Evolutionary conservation across 2,888 invertebrate genomes (phyloP), one percentile per base, ranked within the genome.

Genomic region (Sylvicola fuscatus): DNA sequence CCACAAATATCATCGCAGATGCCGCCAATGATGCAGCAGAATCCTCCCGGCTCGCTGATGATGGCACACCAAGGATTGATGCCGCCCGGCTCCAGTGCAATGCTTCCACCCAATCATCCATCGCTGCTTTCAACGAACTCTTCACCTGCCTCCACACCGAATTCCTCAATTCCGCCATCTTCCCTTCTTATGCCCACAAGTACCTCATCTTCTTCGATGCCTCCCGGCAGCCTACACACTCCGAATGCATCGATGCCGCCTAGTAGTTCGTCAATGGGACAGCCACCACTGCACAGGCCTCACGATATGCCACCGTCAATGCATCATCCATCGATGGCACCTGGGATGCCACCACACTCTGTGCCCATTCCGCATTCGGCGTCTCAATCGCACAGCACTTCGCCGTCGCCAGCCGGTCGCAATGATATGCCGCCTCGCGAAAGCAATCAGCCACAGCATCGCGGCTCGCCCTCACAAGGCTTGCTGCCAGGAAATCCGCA

Each of bases 101-200:
- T 29, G 14, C 33, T 41, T 31, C 41, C 39, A 26, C 38, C 41
- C 26, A 42, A 41, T 38, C 49, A 49, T 42, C 49, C 49, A 14
- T 43, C 44, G 26, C 43, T 47, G 27, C 36, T 47, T 15, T 32
- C 54, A 4, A 49, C 52, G 3, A 43, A 38, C 21, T 29, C 42
- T 13, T 40, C 43, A 28, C 35, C 40, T 14, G 38, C 44, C 21
- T 21, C 21, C 4, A 21, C 21, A 21, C 21, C 21, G 5, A 21
- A 21, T 21, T 8, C 21, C 8, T 8, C 21, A 21, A 12, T 45
- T 42, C 32, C 49, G 44, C 37, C 49, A 27, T 41, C 52, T 17
- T 53, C 56, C 6, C 54, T 65, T 37, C 29, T 13, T 7, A 54
- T 66, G 40, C 57, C 64, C 8, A 61, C 58, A 2, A 47, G 48